Evolutionary conservation across 2,888 invertebrate genomes (phyloP).

Genomic region (Schizotus pectinicornis): DNA sequence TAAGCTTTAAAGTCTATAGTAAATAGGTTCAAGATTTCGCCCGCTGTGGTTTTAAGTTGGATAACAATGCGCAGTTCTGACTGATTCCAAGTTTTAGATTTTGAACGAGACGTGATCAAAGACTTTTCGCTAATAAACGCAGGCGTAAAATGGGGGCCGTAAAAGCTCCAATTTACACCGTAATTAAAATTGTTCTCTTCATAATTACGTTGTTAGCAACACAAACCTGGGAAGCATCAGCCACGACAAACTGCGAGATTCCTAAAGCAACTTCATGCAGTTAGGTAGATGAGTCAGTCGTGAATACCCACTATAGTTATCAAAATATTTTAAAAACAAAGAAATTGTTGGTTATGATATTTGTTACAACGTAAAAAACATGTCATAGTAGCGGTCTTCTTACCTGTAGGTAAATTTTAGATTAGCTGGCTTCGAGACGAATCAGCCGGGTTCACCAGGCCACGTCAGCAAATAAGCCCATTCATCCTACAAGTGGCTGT

Average conservation of each 20-base stretch:
- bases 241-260: slow-evolving; percentile 4
- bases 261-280: no score
- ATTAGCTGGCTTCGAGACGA: not conserved
- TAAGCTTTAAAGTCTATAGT: slow-evolving; percentile 33
- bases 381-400: no score
- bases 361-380: no score
- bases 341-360: no score
- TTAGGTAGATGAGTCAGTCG: no score
- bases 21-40: slow-evolving; percentile 31
- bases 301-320: no score
- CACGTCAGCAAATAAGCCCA: no score
- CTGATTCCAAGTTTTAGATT: not conserved
- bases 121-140: not conserved
- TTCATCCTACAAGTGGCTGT: no score
- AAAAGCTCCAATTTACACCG: not conserved
- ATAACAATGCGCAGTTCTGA: slow-evolving; percentile 18
- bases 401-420: no score
- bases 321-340: no score
- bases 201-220: slow-evolving; percentile 14
- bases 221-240: not conserved
- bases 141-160: not conserved
- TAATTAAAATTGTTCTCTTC: slow-evolving; percentile 13
- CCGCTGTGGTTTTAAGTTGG: slow-evolving; percentile 9
- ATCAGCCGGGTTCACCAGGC: not conserved
- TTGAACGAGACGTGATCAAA: slow-evolving; percentile 14